Evolutionary conservation across 2,888 invertebrate genomes (phyloP), one percentile per base, ranked within the genome.

Genomic region (Hirtodrosophila alboralis): DNA sequence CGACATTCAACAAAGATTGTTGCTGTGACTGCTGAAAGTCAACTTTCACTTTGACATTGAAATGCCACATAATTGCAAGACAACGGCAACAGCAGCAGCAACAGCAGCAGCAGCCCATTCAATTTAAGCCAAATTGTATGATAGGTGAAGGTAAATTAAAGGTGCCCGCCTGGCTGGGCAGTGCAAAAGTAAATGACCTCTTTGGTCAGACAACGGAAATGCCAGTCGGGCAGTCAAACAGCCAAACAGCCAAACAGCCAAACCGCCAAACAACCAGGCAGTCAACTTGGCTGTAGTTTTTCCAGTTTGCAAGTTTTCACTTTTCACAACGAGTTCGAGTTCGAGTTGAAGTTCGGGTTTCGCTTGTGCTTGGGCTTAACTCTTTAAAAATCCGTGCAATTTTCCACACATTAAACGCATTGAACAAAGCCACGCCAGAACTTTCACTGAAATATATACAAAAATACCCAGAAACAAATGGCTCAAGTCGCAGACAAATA

Each of bases 41-140:
- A 88, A 90, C 89, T 89, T 89, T 89, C 89, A 89, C 89, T 89
- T 86, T 90, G 89, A 89, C 89, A 89, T 90, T 89, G 89, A 89
- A 89, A 87, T 79, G 61, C 75, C 64, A 43, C 53, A 75, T 66
- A 83, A 83, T 85, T 79, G 76, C 76, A 61, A 65, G 56, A 31
- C 59, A 69, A 52, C 40, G 31, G 30, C 34, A 53, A 10, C 47
- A 34, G 18, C 43, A 51, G 27, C 41, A 37, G 21, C 44, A 38
- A 52, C 51, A 47, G 52, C 52, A 30, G 36, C 27, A n/a, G n/a
- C 72, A 44, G 34, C 38, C 37, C 53, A 16, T 27, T 27, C 26
- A 3, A 45, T 28, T 45, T 54, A 66, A 70, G 59, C 51, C 60
- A 57, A 76, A 72, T 68, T 53, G 51, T 47, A 44, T 27, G 31